Conservation (phyloP, 2,797 vertebrate species). For the Danio kyathit region DNA sequence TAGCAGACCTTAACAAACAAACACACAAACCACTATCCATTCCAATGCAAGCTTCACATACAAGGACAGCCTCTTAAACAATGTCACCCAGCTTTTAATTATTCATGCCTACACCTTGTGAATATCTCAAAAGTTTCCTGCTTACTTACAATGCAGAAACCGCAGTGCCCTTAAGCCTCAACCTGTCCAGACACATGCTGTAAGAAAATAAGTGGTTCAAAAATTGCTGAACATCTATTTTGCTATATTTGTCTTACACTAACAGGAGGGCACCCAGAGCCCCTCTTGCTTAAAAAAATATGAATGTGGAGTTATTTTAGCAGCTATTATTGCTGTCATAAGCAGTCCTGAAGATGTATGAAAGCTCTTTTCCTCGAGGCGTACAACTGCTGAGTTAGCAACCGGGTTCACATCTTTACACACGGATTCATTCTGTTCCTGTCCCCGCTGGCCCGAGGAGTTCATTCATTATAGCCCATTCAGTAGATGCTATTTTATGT, state of each 20-base stretch:
- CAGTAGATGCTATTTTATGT: neutral
- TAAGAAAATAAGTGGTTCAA: slow-evolving; percentile 7
- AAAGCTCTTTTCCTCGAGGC: slow-evolving; percentile 50
- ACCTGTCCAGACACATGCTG: neutral
- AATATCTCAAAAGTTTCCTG: slow-evolving; percentile 1
- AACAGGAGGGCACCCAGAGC: neutral
- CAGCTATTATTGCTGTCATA: slow-evolving; percentile 68
- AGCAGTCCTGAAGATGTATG: slow-evolving; percentile 69
- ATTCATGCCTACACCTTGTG: slow-evolving; percentile 5
- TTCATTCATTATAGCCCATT: neutral
- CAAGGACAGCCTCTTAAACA: slow-evolving; percentile 4
- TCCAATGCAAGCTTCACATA: neutral
- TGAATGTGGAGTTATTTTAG: slow-evolving; percentile 64
- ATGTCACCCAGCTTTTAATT: slow-evolving; percentile 14
- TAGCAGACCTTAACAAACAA: slow-evolving; percentile 43
- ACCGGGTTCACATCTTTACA: neutral
- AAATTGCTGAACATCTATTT: slow-evolving; percentile 14
- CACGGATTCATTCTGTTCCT: neutral
- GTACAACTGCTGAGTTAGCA: slow-evolving; percentile 29
- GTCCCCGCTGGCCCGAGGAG: neutral
- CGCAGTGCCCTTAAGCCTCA: neutral
- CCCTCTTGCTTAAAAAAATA: slow-evolving; percentile 19
- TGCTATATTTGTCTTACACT: slow-evolving; percentile 3
- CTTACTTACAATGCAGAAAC: neutral
- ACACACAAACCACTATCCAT: neutral